A percentile compares a stretch with the other conserved stretches of the same genome.
Evolutionary conservation across 92 coral and sea anemone genomes (phyloP).

Genomic region (Nematostella vectensis): DNA sequence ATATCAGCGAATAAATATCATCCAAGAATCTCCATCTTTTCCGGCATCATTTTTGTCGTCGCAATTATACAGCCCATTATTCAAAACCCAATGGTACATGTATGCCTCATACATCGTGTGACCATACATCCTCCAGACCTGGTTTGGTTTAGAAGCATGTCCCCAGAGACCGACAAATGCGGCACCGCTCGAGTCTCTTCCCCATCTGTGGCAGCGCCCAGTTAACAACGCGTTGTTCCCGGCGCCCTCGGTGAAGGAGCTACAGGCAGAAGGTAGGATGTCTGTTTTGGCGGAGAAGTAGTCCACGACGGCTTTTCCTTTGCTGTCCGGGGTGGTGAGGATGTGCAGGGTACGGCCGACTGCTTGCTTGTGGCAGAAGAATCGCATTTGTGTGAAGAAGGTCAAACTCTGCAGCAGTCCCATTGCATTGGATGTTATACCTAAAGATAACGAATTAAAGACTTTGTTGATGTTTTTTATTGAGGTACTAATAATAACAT

Average conservation of each 20-base stretch:
- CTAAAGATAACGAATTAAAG: too few species aligned
- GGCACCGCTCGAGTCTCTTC: neutral
- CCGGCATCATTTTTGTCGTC: neutral
- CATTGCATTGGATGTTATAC: constrained; percentile 6
- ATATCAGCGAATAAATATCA: constrained; percentile 14
- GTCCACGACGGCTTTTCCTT: constrained; percentile 9
- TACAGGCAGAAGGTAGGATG: constrained; percentile 7
- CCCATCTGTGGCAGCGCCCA: constrained; percentile 4
- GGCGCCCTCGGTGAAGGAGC: constrained; percentile 8
- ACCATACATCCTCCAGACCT: constrained; percentile 3
- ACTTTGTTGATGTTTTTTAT: too few species aligned
- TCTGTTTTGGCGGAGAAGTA: constrained; percentile 10
- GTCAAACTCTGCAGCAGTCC: constrained; percentile 6
- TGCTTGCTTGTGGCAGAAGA: neutral
- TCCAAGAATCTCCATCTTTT: constrained; percentile 14
- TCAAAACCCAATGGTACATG: constrained; percentile 4
- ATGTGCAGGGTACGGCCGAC: constrained; percentile 13
- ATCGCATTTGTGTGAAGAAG: constrained; percentile 11
- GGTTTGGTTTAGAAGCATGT: neutral
- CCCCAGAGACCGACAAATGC: constrained; percentile 4
- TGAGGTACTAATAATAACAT: too few species aligned
- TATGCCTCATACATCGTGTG: constrained; percentile 3
- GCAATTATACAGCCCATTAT: neutral
- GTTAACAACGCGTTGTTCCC: constrained; percentile 18
- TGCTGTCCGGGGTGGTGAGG: neutral